These are phyloP conservation scores for Uloborus plumipes DNA, from an alignment of 2,888 invertebrate genomes.

Conservation along the genomic window DNA sequence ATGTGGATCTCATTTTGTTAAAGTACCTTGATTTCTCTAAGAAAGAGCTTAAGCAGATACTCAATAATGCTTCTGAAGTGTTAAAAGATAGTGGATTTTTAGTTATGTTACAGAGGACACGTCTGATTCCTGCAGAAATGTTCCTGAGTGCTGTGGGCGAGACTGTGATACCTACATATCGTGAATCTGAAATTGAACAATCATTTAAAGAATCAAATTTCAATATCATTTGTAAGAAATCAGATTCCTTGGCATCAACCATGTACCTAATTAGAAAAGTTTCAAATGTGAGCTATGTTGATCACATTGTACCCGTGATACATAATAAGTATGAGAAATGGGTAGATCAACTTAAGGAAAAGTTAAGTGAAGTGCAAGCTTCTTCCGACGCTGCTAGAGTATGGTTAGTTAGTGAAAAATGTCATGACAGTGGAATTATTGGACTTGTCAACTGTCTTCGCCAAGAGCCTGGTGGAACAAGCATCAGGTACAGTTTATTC, in stretches of 20 bases:
- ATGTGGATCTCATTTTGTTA: slow-evolving; percentile 69
- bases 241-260: slow-evolving; percentile 75
- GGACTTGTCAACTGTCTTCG: slow-evolving; percentile 92
- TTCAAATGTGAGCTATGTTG: slow-evolving; percentile 22
- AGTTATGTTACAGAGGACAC: slow-evolving; percentile 71
- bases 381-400: slow-evolving; percentile 74
- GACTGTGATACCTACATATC: slow-evolving; percentile 28
- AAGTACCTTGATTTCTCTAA: slow-evolving; percentile 61
- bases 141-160: slow-evolving; percentile 65
- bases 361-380: slow-evolving; percentile 77
- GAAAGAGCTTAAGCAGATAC: slow-evolving; percentile 45
- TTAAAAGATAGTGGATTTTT: slow-evolving; percentile 81
- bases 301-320: slow-evolving; percentile 58
- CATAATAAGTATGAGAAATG: slow-evolving; percentile 73
- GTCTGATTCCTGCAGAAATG: slow-evolving; percentile 66
- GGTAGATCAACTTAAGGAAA: slow-evolving; percentile 85
- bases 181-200: slow-evolving; percentile 61
- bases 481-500: slow-evolving; percentile 76
- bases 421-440: slow-evolving; percentile 82
- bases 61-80: slow-evolving; percentile 72
- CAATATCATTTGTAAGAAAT: slow-evolving; percentile 73
- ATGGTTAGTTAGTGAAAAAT: slow-evolving; percentile 79
- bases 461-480: slow-evolving; percentile 86
- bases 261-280: slow-evolving; percentile 78
- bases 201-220: slow-evolving; percentile 62